Base-by-base conservation (phyloP, 2,797 vertebrate genomes). In the Otus scops region DNA sequence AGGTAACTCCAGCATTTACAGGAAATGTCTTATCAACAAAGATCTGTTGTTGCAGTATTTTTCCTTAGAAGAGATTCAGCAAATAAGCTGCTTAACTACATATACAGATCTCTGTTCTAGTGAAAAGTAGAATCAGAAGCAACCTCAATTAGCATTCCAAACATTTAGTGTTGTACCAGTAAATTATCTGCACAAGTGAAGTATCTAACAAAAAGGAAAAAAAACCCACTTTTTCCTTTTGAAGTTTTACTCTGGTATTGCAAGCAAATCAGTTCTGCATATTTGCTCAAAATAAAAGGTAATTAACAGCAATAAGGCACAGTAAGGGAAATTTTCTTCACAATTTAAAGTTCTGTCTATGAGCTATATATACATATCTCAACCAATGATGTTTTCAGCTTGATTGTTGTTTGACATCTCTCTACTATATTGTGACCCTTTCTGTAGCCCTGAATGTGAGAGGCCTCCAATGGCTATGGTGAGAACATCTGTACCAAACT, bases 401-500 rank as follows among this genome's bases (percentile, higher is more conserved):
- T 11, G 50, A 65, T 3, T 59, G 5, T 26, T 18, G 15, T 71
- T 45, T 20, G 11, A 10, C 14, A 45, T 67, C 47, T 65, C 13
- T 2, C 4, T 50, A 39, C 26, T 16, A 15, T 21, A 43, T 17
- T 2, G 11, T 1, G 4, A 80, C 22, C 26, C 41, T 53, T 15
- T 9, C 24, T 0, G 0, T 2, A n/a, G n/a, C 4, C 11, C 26
- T 51, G 32, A 48, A 26, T 5, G 0, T 0, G 23, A 89, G 70
- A 92, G 89, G 64, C 85, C 94, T 92, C 82, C 70, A n/a, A 85
- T 10, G 51, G 91, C 78, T 56, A 13, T 0, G 65, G 13, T 10
- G 28, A 43, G 51, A 87, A 59, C 9, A 63, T 1, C 67, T 26
- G 5, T 3, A 50, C 34, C 39, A 51, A n/a, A 39, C n/a, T n/a